Percentiles rank a stretch among this genome's conserved stretches.
phyloP scores from a whole-genome alignment of 2,888 invertebrate genomes.

The Drosophila mercatorum region DNA sequence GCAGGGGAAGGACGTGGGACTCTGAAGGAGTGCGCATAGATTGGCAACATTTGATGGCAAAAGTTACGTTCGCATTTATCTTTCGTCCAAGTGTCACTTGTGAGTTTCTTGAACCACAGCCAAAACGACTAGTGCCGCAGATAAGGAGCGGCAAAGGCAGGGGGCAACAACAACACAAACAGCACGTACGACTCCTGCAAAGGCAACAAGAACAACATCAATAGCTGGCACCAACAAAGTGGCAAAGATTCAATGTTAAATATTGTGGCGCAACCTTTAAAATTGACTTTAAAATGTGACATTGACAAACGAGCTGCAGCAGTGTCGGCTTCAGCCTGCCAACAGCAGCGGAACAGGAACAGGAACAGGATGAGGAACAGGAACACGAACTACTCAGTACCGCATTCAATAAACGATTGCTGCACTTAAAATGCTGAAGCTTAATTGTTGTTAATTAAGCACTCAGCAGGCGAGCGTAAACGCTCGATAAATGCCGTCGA shows the following conservation, averaged over 20 bases:
- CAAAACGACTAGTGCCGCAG: constrained; percentile 55
- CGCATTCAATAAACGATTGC: constrained; percentile 52
- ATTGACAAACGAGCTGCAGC: constrained; percentile 46
- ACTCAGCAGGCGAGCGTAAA: constrained; percentile 31
- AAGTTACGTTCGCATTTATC: constrained; percentile 79
- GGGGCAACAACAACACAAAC: constrained; percentile 26
- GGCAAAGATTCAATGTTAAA: constrained; percentile 39
- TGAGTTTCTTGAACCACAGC: constrained; percentile 79
- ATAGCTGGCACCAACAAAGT: constrained; percentile 20
- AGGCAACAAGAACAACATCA: constrained; percentile 10
- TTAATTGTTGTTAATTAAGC: constrained; percentile 40
- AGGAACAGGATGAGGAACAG: background rate
- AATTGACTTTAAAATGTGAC: constrained; percentile 37
- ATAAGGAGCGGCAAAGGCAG: constrained; percentile 8
- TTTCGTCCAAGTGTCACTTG: constrained; percentile 78
- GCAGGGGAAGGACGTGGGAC: background rate
- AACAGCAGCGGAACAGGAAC: background rate
- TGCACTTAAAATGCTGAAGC: constrained; percentile 20
- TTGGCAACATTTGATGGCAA: constrained; percentile 80
- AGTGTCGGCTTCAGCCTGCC: background rate
- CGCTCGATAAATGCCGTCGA: constrained; percentile 29
- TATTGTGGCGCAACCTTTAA: constrained; percentile 35
- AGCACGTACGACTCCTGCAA: constrained; percentile 29
- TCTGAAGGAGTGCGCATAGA: constrained; percentile 52
- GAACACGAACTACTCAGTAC: constrained; percentile 13